A percentile compares a stretch with the other conserved stretches of the same genome.
phyloP scores from a whole-genome alignment of 2,888 invertebrate genomes.

The Ecliptopera silaceata region DNA sequence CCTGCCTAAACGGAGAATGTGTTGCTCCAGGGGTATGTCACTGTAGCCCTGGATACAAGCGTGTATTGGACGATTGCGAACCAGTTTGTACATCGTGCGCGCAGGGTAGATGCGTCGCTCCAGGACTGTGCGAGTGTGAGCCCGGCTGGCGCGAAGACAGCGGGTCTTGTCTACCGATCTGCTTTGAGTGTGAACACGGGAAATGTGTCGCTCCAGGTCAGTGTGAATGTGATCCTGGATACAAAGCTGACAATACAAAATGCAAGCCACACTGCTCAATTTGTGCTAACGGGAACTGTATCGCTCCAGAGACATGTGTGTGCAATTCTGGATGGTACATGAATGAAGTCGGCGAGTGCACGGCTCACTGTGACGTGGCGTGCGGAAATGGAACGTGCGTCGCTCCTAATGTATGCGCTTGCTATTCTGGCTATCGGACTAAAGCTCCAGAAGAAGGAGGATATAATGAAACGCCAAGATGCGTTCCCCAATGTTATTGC shows the following conservation, averaged over 20 bases:
- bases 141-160: slow-evolving; percentile 24
- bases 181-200: slow-evolving; percentile 29
- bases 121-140: slow-evolving; percentile 22
- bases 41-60: slow-evolving; percentile 40
- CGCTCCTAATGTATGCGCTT: slow-evolving; percentile 43
- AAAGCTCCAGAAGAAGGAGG: not conserved
- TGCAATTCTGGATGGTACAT: slow-evolving; percentile 42
- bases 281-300: slow-evolving; percentile 40
- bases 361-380: slow-evolving; percentile 37
- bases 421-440: slow-evolving; percentile 34
- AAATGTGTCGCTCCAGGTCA: slow-evolving; percentile 30
- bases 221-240: slow-evolving; percentile 34
- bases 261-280: slow-evolving; percentile 40
- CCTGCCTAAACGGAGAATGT: slow-evolving; percentile 44
- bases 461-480: slow-evolving; percentile 5
- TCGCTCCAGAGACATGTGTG: slow-evolving; percentile 38
- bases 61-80: slow-evolving; percentile 8
- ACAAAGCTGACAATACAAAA: slow-evolving; percentile 14
- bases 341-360: slow-evolving; percentile 29
- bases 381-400: slow-evolving; percentile 47
- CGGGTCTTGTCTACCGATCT: slow-evolving; percentile 25
- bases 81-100: slow-evolving; percentile 17
- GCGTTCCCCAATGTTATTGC: slow-evolving; percentile 22
- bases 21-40: slow-evolving; percentile 43
- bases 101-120: slow-evolving; percentile 17